phyloP scores from a whole-genome alignment of 2,113 vertebrate genomes.

The Helogale parvula region DNA sequence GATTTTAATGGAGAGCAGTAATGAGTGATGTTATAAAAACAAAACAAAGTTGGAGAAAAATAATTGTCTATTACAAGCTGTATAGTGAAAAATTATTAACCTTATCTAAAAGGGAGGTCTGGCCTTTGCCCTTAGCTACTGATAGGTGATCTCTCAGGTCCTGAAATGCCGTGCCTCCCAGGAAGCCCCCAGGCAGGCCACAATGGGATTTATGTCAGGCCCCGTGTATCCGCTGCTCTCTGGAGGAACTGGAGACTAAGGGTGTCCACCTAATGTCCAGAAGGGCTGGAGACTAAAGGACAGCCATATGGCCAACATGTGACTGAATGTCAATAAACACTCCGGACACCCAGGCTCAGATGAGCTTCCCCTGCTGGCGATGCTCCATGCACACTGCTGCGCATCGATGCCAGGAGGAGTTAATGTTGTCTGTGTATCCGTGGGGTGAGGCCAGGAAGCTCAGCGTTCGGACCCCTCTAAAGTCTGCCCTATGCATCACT shows the following conservation, averaged over 20 bases:
- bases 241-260: not conserved
- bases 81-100: not conserved
- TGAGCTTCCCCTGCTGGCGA: not conserved
- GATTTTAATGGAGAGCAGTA: conserved; percentile 77
- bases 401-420: not conserved
- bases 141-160: not conserved
- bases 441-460: not conserved
- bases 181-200: not conserved
- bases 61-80: not conserved
- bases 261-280: not conserved
- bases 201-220: not conserved
- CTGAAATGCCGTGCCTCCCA: not conserved
- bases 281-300: not conserved
- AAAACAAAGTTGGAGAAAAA: conserved; percentile 67
- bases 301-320: too few species aligned
- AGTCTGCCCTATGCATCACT: not conserved
- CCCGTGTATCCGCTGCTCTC: not conserved
- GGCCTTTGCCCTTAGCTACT: not conserved
- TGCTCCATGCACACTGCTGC: not conserved
- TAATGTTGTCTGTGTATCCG: not conserved
- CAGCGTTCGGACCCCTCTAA: not conserved
- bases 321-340: not conserved
- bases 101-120: not conserved
- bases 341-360: not conserved
- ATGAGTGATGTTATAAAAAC: conserved; percentile 72